Evolutionary conservation across 2,113 vertebrate genomes (phyloP), one percentile per base, ranked within the genome.

Genomic region (Neofelis nebulosa): DNA sequence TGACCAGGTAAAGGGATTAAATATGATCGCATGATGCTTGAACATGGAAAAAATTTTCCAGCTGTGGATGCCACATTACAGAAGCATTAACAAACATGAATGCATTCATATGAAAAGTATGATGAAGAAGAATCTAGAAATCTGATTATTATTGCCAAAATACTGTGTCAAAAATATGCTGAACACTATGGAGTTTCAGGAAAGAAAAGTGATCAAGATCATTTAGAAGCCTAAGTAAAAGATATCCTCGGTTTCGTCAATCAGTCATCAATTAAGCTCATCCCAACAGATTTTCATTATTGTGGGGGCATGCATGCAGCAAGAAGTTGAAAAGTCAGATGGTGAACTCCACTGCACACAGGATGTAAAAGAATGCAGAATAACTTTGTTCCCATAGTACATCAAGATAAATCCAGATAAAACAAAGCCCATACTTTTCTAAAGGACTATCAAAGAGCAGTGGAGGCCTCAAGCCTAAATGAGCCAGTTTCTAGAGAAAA

Each of bases 141-240:
- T 96, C 15, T 57, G 66, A 82, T 78, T 71, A 89, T 63, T 76
- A 55, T 45, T 61, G 69, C 52, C 41, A 92, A 97, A 92, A 41
- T 27, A 63, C 4, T 84, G 2, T 87, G 27, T 81, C 74, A 12
- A 7, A 83, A 89, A 92, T 69, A 88, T 50, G 25, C n/a, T 89
- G 63, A 84, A 83, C 19, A 92, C 9, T 71, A 27, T 36, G 29
- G 31, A 50, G 12, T 23, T 78, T 78, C 41, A 97, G 29, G 68
- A 45, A 38, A 69, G 23, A 78, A 84, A 84, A 69, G 13, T 88
- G 29, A 71, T 52, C 21, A 31, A 92, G 84, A 41, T 89, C 25
- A 89, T 82, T 94, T 84, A 89, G 65, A 94, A 96, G 52, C 91
- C 38, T 71, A 89, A 92, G 29, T 41, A 92, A 89, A 89, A 69